A percentile compares a stretch with the other conserved stretches of the same genome.
Evolutionary conservation across 2,797 vertebrate species (phyloP).

Genomic region (Amniataba percoides): DNA sequence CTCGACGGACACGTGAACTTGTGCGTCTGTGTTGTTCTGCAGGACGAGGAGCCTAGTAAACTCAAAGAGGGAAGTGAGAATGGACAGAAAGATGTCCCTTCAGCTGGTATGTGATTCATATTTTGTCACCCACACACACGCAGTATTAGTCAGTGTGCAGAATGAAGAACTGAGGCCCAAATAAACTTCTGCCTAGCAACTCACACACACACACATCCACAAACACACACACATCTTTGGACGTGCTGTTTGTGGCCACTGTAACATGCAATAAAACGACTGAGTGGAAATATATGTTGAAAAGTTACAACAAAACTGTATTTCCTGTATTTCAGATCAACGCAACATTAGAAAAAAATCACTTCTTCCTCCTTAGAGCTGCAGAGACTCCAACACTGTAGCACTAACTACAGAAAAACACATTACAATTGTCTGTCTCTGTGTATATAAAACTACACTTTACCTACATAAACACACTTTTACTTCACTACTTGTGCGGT

Average conservation of each 20-base stretch:
- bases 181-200: constrained; percentile 37
- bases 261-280: background rate
- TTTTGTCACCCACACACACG: constrained; percentile 13
- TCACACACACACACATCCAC: background rate
- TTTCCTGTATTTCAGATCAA: background rate
- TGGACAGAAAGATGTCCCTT: constrained; percentile 78
- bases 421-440: constrained; percentile 2
- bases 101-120: constrained; percentile 83
- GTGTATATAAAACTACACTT: constrained; percentile 20
- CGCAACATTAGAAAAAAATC: background rate
- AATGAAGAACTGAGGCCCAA: constrained; percentile 18
- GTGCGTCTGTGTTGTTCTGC: constrained; percentile 40
- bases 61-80: constrained; percentile 83
- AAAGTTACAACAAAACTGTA: background rate
- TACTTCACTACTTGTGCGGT: background rate
- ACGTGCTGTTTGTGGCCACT: background rate
- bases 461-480: constrained; percentile 13
- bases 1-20: constrained; percentile 20
- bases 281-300: background rate
- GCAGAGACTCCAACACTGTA: constrained; percentile 8
- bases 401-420: constrained; percentile 4
- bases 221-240: background rate
- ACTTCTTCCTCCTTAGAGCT: constrained; percentile 16
- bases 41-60: constrained; percentile 82
- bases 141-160: constrained; percentile 40